Evolutionary conservation across 2,797 vertebrate genomes (phyloP), one percentile per base, ranked within the genome.

Genomic region (Lutjanus argentimaculatus): DNA sequence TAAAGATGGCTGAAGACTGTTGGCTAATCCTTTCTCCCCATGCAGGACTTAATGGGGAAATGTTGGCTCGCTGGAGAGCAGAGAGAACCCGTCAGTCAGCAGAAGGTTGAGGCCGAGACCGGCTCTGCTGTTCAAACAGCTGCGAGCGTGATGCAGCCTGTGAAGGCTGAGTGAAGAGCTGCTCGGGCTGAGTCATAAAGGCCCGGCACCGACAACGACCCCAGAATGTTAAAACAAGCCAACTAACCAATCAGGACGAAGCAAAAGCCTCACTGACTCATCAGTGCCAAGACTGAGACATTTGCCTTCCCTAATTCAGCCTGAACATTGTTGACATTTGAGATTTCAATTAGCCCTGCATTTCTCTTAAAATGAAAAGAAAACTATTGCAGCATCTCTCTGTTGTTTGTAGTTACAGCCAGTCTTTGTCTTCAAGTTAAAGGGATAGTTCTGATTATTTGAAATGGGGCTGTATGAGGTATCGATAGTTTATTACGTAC

Each of bases 161-260:
- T 71, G 70, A 75, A 68, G 70, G 64, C 81, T 36, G 53, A 77
- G 58, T 30, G 61, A 79, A 77, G 62, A 82, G 79, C 72, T 71
- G 77, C 70, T 76, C 70, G 6, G 62, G 75, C 67, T 92, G 84
- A 90, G 79, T 93, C 90, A 88, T 79, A 76, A 71, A 85, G 57
- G 48, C 68, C 48, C 7, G 2, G 56, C 5, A 48, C 84, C 25
- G 55, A 87, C 74, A 75, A 49, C 12, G 19, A 78, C 68, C 77
- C 40, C 69, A 25, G 53, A 69, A 75, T 81, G 36, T 65, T 72
- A 36, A 84, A 89, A 79, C 85, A 67, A 71, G 51, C 55, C 70
- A 7, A 74, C 62, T 8, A 49, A 14, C 67, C 61, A 79, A 71
- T 73, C 4, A 56, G 55, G 57, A 72, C 46, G 53, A 67, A 80